phyloP scores from a whole-genome alignment of 2,113 vertebrate species.

The Lagopus leucura region DNA sequence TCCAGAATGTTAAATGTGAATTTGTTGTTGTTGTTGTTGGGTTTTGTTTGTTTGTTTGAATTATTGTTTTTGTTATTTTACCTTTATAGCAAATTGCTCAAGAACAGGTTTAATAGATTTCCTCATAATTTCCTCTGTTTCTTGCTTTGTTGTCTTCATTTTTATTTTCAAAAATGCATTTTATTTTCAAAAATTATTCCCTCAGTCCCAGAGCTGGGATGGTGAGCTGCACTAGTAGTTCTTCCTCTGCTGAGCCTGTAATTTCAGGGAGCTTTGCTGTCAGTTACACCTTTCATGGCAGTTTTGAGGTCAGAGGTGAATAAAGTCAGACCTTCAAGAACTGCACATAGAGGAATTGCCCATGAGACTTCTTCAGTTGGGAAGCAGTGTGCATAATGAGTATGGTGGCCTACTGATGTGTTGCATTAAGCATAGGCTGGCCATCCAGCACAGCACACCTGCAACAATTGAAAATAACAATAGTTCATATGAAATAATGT shows the following conservation, averaged over 20 bases:
- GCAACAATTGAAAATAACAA: background rate
- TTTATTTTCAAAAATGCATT: background rate
- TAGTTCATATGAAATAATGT: background rate
- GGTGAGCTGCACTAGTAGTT: background rate
- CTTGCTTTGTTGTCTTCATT: background rate
- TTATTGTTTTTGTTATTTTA: background rate
- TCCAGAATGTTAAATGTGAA: background rate
- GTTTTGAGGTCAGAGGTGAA: background rate
- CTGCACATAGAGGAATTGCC: background rate
- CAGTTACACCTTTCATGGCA: rapidly evolving
- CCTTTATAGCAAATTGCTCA: background rate
- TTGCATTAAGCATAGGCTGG: background rate
- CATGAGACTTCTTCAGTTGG: background rate
- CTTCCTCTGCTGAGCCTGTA: background rate
- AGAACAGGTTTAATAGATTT: background rate
- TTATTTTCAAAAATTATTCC: background rate
- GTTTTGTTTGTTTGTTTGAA: too few relatives aligned
- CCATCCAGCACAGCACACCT: background rate
- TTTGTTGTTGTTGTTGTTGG: too few relatives aligned
- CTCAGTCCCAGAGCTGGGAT: background rate
- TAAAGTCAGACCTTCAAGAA: background rate
- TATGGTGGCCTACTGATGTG: background rate
- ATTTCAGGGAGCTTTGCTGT: background rate
- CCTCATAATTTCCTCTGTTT: background rate
- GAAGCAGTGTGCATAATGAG: rapidly evolving